A percentile compares a stretch with the other conserved stretches of the same genome.
Evolutionary conservation across 1,140 invertebrate species (phyloP).

Genomic region (Drosophila arizonae): DNA sequence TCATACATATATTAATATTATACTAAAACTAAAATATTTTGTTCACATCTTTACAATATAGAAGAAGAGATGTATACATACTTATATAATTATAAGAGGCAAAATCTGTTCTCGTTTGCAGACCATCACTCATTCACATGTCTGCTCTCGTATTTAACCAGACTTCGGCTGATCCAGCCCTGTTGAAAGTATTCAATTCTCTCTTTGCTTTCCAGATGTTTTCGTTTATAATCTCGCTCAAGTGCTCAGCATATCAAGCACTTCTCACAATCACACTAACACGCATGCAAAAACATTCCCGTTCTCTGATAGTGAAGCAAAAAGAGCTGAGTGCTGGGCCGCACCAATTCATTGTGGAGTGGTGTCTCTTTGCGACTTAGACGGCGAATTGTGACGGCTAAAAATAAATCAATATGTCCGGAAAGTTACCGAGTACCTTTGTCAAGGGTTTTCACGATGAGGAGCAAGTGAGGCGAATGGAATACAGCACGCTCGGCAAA

Average conservation of each 20-base stretch:
- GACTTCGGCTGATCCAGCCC: conserved; percentile 7
- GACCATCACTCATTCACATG: no score
- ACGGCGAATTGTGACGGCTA: conserved; percentile 20
- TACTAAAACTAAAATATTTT: no score
- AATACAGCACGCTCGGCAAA: conserved; percentile 84
- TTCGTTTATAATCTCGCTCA: background rate
- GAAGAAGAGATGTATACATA: no score
- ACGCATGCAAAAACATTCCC: background rate
- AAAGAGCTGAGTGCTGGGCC: background rate
- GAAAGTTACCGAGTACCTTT: conserved; percentile 84
- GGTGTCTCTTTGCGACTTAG: background rate
- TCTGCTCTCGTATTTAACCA: background rate
- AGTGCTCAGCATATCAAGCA: conserved; percentile 15
- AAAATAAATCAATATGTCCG: conserved; percentile 46
- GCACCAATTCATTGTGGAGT: conserved; percentile 17
- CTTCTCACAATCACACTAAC: background rate
- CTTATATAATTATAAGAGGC: no score
- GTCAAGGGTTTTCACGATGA: conserved; percentile 85
- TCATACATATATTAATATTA: no score
- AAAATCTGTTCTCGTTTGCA: no score
- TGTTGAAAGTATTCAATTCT: conserved; percentile 15
- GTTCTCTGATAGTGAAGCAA: conserved; percentile 21
- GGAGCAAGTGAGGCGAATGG: conserved; percentile 84
- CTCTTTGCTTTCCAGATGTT: conserved; percentile 4
- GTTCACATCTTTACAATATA: no score